Percentiles rank a stretch among this genome's conserved stretches.
phyloP scores from a whole-genome alignment of 2,888 invertebrate species.

The Microctonus brassicae region DNA sequence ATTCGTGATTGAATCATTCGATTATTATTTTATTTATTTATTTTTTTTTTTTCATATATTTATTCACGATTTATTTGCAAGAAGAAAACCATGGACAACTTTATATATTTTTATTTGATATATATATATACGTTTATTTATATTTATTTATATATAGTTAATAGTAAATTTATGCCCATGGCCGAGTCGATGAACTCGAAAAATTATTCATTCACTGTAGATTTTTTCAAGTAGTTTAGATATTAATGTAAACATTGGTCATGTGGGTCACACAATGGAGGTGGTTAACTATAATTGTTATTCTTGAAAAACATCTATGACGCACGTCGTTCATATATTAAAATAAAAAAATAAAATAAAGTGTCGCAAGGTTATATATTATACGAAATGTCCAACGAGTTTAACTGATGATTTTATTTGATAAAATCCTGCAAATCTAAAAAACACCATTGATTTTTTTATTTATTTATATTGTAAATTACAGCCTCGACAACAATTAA shows the following conservation, averaged over 20 bases:
- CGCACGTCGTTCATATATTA: neutral
- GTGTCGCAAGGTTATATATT: neutral
- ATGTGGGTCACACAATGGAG: too few species aligned
- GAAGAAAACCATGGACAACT: slow-evolving; percentile 6
- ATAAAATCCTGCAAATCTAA: neutral
- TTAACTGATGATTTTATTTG: neutral
- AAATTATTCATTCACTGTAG: too few species aligned
- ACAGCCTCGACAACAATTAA: neutral
- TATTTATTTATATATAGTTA: too few species aligned
- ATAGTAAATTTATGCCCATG: too few species aligned
- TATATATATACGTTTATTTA: neutral
- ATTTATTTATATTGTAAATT: neutral
- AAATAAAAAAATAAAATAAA: neutral
- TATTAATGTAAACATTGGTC: too few species aligned
- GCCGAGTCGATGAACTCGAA: too few species aligned
- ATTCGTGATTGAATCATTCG: slow-evolving; percentile 29
- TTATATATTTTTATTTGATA: too few species aligned
- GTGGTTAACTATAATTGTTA: too few species aligned
- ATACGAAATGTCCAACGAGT: neutral
- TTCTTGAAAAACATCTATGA: neutral
- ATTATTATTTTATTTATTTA: neutral
- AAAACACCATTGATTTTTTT: neutral
- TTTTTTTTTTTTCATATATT: neutral
- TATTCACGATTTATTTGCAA: slow-evolving; percentile 13
- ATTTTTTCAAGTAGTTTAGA: too few species aligned